phyloP scores from a whole-genome alignment of 2,888 invertebrate species.

The Myopa testacea region DNA sequence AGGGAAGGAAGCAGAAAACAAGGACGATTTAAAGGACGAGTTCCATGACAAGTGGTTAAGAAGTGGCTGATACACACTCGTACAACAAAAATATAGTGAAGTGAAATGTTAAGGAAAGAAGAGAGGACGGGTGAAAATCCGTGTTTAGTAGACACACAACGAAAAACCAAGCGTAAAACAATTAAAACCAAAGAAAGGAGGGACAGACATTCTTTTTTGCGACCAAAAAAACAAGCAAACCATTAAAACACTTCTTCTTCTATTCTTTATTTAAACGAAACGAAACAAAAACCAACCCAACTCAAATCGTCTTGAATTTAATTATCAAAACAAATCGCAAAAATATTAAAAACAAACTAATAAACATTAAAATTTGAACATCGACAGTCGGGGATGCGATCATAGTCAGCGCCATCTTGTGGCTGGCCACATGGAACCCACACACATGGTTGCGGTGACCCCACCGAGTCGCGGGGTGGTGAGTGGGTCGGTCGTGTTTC shows the following conservation, averaged over 20 bases:
- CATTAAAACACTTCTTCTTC: constrained; percentile 10
- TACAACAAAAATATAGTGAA: too few species aligned
- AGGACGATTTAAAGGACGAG: too few species aligned
- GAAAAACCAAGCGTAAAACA: background rate
- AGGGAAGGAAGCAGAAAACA: too few species aligned
- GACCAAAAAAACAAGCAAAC: background rate
- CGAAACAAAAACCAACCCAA: background rate
- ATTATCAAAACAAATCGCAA: constrained; percentile 29
- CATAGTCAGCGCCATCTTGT: constrained; percentile 26
- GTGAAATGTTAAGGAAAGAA: too few species aligned
- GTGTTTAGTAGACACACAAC: too few species aligned
- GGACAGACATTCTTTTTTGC: background rate
- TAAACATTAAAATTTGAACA: constrained; percentile 20
- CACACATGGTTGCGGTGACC: background rate
- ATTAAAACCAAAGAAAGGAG: background rate
- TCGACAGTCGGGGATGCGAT: constrained; percentile 15
- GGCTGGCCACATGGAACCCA: background rate
- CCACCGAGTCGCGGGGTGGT: background rate
- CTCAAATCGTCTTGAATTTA: constrained; percentile 23
- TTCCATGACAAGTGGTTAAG: too few species aligned
- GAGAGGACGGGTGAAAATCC: too few species aligned
- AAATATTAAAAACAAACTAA: constrained; percentile 26
- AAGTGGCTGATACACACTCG: too few species aligned
- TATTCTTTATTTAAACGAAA: background rate
- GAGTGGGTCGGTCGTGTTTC: background rate